Evolutionary conservation across 2,888 invertebrate species (phyloP).

Genomic region (Drosophila robusta): DNA sequence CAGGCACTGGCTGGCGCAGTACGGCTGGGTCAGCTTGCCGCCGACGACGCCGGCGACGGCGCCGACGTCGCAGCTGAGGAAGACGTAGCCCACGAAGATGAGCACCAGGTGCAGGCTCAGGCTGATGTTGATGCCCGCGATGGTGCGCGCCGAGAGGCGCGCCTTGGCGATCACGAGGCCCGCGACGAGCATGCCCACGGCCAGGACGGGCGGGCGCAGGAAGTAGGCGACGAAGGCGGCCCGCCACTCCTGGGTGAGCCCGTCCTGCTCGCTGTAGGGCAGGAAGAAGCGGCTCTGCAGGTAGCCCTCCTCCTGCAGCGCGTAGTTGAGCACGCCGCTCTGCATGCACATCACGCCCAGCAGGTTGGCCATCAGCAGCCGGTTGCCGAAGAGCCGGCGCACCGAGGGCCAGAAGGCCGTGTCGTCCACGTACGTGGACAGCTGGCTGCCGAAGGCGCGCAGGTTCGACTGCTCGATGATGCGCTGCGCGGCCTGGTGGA

Average conservation of each 20-base stretch:
- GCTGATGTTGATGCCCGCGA: conserved; percentile 86
- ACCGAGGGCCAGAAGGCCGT: conserved; percentile 86
- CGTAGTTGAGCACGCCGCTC: conserved; percentile 87
- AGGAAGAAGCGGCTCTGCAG: conserved; percentile 87
- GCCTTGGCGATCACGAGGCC: conserved; percentile 87
- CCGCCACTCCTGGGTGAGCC: conserved; percentile 86
- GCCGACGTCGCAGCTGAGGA: conserved; percentile 85
- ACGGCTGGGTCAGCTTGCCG: conserved; percentile 85
- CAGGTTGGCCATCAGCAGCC: conserved; percentile 86
- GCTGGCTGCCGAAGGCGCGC: conserved; percentile 76
- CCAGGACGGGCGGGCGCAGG: conserved; percentile 87
- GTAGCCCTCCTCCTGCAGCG: conserved; percentile 86
- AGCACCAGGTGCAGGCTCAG: conserved; percentile 84
- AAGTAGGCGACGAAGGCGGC: conserved; percentile 86
- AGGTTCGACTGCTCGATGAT: conserved; percentile 85
- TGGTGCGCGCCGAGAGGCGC: conserved; percentile 85
- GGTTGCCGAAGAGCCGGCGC: conserved; percentile 86
- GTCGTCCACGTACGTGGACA: conserved; percentile 83
- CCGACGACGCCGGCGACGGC: conserved; percentile 85
- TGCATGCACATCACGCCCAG: conserved; percentile 86
- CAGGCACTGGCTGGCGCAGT: conserved; percentile 87
- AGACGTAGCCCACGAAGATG: conserved; percentile 85
- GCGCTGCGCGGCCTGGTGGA: conserved; percentile 87
- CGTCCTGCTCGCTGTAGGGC: conserved; percentile 85
- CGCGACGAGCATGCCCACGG: conserved; percentile 86